phyloP scores from a whole-genome alignment of 2,797 vertebrate genomes.

The Melanotaenia boesemani region DNA sequence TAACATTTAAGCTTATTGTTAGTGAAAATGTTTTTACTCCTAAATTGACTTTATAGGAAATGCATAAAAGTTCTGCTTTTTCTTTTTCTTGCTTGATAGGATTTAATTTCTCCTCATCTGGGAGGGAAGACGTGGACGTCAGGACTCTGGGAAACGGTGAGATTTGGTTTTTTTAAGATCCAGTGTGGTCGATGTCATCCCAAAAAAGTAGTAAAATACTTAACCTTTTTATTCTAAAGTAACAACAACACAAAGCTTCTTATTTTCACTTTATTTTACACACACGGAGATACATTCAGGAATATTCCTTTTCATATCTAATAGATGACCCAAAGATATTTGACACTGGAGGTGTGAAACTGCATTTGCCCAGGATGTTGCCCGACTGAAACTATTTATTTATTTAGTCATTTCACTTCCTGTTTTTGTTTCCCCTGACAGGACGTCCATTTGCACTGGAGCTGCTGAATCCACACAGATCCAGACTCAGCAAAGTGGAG shows the following conservation, averaged over 20 bases:
- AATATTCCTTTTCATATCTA: background rate
- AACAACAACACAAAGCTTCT: background rate
- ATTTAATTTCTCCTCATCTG: conserved; percentile 98
- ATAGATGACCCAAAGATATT: too few species aligned
- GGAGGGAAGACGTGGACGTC: conserved; percentile 97
- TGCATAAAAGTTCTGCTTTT: background rate
- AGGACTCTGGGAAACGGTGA: conserved; percentile 95
- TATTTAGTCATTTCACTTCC: background rate
- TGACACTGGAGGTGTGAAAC: background rate
- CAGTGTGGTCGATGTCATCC: too few species aligned
- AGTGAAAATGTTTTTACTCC: too few species aligned
- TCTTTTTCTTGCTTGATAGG: conserved; percentile 74
- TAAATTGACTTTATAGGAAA: too few species aligned
- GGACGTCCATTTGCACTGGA: conserved; percentile 97
- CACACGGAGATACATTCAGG: background rate
- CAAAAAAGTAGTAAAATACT: background rate
- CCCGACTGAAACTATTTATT: too few species aligned
- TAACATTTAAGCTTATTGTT: too few species aligned
- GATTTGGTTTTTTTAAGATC: background rate
- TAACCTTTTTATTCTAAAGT: too few species aligned
- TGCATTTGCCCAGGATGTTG: background rate
- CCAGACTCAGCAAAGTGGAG: conserved; percentile 81
- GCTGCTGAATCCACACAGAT: conserved; percentile 92
- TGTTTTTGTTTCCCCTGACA: conserved; percentile 53
- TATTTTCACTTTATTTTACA: background rate